Evolutionary conservation across 2,888 invertebrate species (phyloP), one percentile per base, ranked within the genome.

Genomic region (Agrotis puta): DNA sequence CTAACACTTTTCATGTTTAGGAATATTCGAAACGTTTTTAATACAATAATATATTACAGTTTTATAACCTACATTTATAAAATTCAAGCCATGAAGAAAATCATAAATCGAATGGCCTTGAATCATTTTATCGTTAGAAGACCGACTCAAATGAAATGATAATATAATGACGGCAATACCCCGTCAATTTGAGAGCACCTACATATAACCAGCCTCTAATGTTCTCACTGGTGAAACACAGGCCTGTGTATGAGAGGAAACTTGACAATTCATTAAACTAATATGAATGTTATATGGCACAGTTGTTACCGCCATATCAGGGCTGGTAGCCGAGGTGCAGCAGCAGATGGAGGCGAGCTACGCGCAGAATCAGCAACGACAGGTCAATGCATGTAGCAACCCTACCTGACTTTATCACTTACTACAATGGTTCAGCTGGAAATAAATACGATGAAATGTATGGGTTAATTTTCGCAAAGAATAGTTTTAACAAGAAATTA

Each of bases 231-330:
- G 13, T 33, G 56, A n/a, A 6, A 14, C 14, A 6, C 33, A 13
- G 1, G 2, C n/a, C 18, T 5, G 18, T 6, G 6, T 2, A 5
- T 54, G n/a, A 27, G 5, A 27, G 54, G 27, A 1, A 73, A 64
- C 51, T 58, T 65, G 53, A 64, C 58, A 43, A 45, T 61, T 24
- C n/a, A 80, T 67, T 63, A 51, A 78, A 85, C 80, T 89, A 89
- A 89, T 83, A 43, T 69, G 79, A 59, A 78, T 75, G 79, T 94
- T 94, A 81, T 92, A 89, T 91, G 89, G 89, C 85, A 92, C 97
- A 98, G 98, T 98, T 97, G 97, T 97, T 94, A 97, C 97, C 95
- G 98, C 98, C 94, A 97, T 98, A 96, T 97, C 98, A 93, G 98
- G 97, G 93, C 97, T 98, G 94, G 97, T 98, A 96, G 97, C 97